A percentile compares a stretch with the other conserved stretches of the same genome.
Conservation (phyloP, 2,888 invertebrate species). For the Tethea ocularis region DNA sequence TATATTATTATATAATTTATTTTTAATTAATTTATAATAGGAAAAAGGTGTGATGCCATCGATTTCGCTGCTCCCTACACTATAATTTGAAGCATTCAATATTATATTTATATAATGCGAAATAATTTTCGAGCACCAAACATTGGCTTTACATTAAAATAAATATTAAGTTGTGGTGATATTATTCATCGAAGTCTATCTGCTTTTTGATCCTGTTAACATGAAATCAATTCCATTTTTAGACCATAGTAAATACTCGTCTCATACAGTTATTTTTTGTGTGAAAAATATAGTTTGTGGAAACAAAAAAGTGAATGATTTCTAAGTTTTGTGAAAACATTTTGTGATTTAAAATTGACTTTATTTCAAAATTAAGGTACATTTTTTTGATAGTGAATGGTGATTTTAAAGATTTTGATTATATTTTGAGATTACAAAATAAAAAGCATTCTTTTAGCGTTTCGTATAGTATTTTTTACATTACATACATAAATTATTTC, state of each 20-base stretch:
- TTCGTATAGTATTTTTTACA: background rate
- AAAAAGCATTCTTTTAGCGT: background rate
- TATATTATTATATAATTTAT: slow-evolving; percentile 18
- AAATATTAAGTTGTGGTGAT: background rate
- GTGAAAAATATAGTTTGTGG: background rate
- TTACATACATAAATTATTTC: background rate
- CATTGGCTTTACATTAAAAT: slow-evolving; percentile 25
- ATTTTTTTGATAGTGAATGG: too few species aligned
- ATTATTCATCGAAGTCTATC: background rate
- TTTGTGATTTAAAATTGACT: background rate
- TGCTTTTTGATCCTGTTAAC: background rate
- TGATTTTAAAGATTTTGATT: background rate
- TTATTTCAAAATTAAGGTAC: background rate
- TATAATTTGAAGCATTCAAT: slow-evolving; percentile 28
- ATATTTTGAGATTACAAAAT: background rate
- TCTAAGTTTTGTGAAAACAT: background rate
- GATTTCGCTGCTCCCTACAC: slow-evolving; percentile 40
- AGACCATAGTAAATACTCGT: background rate
- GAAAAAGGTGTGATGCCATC: slow-evolving; percentile 33
- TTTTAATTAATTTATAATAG: slow-evolving; percentile 18
- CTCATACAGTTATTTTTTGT: background rate
- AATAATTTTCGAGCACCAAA: slow-evolving; percentile 51
- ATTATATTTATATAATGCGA: slow-evolving; percentile 20
- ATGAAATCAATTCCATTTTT: slow-evolving; percentile 1
- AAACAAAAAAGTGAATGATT: background rate